Percentiles rank a stretch among this genome's conserved stretches.
phyloP scores from a whole-genome alignment of 1,140 invertebrate genomes.

The Phortica variegata region DNA sequence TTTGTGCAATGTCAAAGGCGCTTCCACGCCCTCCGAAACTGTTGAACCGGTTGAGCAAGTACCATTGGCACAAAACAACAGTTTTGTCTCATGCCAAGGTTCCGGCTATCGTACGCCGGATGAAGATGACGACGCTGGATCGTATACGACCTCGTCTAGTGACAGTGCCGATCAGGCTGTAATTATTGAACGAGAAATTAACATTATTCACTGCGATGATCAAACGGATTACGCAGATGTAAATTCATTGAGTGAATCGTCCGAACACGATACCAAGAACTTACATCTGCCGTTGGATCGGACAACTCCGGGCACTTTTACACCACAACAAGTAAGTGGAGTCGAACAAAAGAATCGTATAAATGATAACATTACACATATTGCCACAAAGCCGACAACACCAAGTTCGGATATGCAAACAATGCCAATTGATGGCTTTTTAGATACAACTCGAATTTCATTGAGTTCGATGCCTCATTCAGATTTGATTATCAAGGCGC shows the following conservation, averaged over 20 bases:
- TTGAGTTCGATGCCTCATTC: slow-evolving; percentile 68
- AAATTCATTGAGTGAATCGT: slow-evolving; percentile 33
- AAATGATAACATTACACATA: not conserved
- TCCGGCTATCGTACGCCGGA: slow-evolving; percentile 60
- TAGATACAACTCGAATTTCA: slow-evolving; percentile 65
- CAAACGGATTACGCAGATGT: slow-evolving; percentile 35
- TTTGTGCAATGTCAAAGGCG: slow-evolving; percentile 28
- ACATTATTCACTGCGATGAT: slow-evolving; percentile 32
- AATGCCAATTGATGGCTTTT: slow-evolving; percentile 79
- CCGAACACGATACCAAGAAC: not conserved
- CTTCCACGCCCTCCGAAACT: slow-evolving; percentile 30
- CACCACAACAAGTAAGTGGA: slow-evolving; percentile 29
- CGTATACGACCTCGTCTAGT: slow-evolving; percentile 25
- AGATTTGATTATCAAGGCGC: slow-evolving; percentile 58
- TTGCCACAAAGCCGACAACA: slow-evolving; percentile 63
- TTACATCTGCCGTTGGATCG: not conserved
- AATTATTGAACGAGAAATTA: slow-evolving; percentile 38
- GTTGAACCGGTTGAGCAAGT: slow-evolving; percentile 42
- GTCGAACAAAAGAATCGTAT: not conserved
- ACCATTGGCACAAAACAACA: slow-evolving; percentile 60
- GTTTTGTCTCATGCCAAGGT: slow-evolving; percentile 64
- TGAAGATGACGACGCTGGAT: slow-evolving; percentile 51
- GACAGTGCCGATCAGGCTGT: slow-evolving; percentile 42
- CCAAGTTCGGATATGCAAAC: slow-evolving; percentile 83
- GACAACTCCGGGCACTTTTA: slow-evolving; percentile 17